Conservation (phyloP, 2,888 invertebrate species). For the Pecten maximus region DNA sequence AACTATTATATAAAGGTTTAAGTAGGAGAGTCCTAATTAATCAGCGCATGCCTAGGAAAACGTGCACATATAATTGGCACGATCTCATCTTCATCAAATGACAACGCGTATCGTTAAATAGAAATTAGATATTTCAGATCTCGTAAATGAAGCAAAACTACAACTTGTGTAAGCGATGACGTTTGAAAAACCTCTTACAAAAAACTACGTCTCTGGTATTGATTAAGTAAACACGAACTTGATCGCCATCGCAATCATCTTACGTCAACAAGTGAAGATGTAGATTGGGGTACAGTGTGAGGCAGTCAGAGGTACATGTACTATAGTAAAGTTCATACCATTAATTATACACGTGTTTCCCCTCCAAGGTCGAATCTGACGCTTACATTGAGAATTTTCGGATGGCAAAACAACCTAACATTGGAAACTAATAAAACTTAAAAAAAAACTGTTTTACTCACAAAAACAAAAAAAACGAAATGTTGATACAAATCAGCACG, state of each 20-base stretch:
- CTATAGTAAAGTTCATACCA: neutral
- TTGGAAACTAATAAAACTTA: neutral
- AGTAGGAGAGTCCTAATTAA: neutral
- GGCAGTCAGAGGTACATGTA: neutral
- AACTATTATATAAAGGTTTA: neutral
- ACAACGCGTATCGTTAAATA: neutral
- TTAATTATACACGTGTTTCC: neutral
- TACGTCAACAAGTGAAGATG: neutral
- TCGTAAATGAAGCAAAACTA: conserved; percentile 6
- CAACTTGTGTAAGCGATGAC: neutral
- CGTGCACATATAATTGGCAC: neutral
- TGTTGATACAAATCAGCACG: neutral
- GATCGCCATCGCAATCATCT: neutral
- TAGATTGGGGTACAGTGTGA: neutral
- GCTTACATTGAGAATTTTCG: neutral
- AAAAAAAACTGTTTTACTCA: neutral
- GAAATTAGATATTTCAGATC: neutral
- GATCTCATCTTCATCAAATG: neutral
- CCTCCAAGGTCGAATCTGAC: neutral
- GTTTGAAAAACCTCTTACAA: conserved; percentile 11
- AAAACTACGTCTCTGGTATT: neutral
- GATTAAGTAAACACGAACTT: neutral
- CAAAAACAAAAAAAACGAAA: neutral
- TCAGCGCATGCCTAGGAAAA: neutral
- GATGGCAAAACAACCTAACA: neutral